Evolutionary conservation across 1,140 invertebrate genomes (phyloP).

Genomic region (Linepithema humile): DNA sequence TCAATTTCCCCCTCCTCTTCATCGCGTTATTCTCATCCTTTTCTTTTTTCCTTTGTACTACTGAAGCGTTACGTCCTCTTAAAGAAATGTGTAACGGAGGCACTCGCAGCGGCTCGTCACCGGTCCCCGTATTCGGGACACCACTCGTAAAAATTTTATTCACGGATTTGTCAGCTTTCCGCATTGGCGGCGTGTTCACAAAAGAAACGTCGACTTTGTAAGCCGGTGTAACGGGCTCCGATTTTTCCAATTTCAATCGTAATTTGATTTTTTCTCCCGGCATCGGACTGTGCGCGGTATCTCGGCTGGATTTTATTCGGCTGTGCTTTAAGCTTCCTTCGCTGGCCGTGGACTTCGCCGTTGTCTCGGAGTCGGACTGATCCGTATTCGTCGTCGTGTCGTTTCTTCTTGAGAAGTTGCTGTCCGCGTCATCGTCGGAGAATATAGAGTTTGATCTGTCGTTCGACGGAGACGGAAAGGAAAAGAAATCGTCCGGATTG

Average conservation of each 20-base stretch:
- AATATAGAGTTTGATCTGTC: slow-evolving; percentile 87
- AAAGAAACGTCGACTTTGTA: slow-evolving; percentile 93
- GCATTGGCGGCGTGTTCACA: slow-evolving; percentile 85
- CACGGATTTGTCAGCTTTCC: slow-evolving; percentile 84
- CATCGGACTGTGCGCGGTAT: slow-evolving; percentile 80
- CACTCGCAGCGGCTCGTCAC: slow-evolving; percentile 90
- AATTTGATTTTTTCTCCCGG: slow-evolving; percentile 93
- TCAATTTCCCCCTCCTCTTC: slow-evolving; percentile 81
- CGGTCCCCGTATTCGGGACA: slow-evolving; percentile 67
- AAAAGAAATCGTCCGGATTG: slow-evolving; percentile 85
- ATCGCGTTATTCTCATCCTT: slow-evolving; percentile 84
- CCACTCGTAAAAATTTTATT: slow-evolving; percentile 78
- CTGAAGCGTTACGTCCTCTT: slow-evolving; percentile 93
- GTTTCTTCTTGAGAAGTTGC: slow-evolving; percentile 83
- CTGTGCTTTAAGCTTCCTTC: slow-evolving; percentile 84
- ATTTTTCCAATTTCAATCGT: slow-evolving; percentile 92
- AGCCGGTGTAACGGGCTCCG: slow-evolving; percentile 89
- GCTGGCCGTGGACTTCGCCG: slow-evolving; percentile 85
- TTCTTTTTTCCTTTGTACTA: slow-evolving; percentile 93
- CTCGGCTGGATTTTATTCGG: slow-evolving; percentile 81
- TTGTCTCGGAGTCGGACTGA: slow-evolving; percentile 88
- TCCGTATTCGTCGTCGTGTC: slow-evolving; percentile 85
- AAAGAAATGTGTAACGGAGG: slow-evolving; percentile 95
- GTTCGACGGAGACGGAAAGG: slow-evolving; percentile 84
- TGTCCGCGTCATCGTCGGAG: slow-evolving; percentile 86